These are phyloP conservation scores for Cryptus viduatorius DNA, from an alignment of 2,888 invertebrate species.

Conservation along the genomic window DNA sequence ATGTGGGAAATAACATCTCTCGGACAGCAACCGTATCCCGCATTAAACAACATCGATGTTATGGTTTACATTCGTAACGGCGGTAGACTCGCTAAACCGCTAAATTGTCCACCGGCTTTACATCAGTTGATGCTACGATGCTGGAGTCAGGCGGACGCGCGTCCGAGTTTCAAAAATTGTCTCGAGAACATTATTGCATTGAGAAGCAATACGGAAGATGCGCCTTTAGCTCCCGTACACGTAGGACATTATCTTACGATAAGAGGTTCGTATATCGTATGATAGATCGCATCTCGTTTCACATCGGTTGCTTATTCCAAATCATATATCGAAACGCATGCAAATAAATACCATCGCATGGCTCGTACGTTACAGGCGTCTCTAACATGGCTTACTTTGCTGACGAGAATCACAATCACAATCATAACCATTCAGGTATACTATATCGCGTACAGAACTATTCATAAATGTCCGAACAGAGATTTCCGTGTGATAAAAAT, in stretches of 20 bases:
- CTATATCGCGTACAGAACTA: too few species aligned
- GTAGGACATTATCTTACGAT: conserved; percentile 81
- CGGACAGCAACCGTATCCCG: conserved; percentile 98
- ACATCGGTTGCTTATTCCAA: too few species aligned
- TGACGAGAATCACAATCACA: conserved; percentile 91
- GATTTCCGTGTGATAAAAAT: too few species aligned
- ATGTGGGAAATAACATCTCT: conserved; percentile 99
- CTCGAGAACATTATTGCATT: conserved; percentile 86
- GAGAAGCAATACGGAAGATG: conserved; percentile 80
- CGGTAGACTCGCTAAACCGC: conserved; percentile 93
- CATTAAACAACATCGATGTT: conserved; percentile 96
- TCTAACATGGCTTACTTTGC: conserved; percentile 93
- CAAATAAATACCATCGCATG: conserved; percentile 81
- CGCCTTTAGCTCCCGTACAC: conserved; percentile 80
- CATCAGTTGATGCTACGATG: conserved; percentile 94
- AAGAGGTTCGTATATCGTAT: conserved; percentile 75
- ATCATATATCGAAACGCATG: too few species aligned
- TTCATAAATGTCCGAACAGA: too few species aligned
- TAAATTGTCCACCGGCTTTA: conserved; percentile 93
- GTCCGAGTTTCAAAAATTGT: conserved; percentile 95
- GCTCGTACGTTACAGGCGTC: conserved; percentile 88
- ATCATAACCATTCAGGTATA: conserved; percentile 86
- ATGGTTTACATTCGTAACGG: conserved; percentile 95
- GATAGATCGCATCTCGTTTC: too few species aligned
- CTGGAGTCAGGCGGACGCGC: conserved; percentile 93